A percentile compares a stretch with the other conserved stretches of the same genome.
phyloP scores from a whole-genome alignment of 1,140 invertebrate genomes.

The Lucilia sericata region DNA sequence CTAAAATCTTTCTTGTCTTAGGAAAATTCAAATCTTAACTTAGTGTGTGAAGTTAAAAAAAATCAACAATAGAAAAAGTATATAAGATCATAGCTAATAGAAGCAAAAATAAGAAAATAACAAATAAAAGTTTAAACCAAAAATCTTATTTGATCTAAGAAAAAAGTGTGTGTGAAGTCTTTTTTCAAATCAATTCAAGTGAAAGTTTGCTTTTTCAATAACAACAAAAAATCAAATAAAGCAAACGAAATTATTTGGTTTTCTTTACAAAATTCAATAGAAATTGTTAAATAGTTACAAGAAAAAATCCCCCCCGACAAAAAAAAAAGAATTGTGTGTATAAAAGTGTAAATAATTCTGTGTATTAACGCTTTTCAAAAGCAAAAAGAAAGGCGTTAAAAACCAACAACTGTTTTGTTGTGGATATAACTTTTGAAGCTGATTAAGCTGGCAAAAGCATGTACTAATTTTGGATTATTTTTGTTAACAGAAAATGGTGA shows the following conservation, averaged over 20 bases:
- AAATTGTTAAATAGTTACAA: background rate
- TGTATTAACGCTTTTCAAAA: background rate
- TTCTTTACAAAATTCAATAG: conserved; percentile 5
- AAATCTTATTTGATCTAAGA: background rate
- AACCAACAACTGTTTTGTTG: background rate
- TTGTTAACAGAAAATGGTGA: conserved; percentile 64
- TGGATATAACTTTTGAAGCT: conserved; percentile 29
- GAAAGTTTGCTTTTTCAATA: conserved; percentile 55
- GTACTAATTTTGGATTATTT: conserved; percentile 64
- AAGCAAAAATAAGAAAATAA: background rate
- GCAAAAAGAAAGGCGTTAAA: background rate
- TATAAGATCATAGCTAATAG: background rate
- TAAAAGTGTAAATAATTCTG: background rate
- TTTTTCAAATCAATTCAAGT: conserved; percentile 54
- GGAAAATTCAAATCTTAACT: conserved; percentile 30
- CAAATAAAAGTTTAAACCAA: background rate
- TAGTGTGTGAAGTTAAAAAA: conserved; percentile 21
- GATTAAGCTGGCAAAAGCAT: conserved; percentile 62
- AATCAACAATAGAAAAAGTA: background rate
- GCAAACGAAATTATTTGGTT: conserved; percentile 25
- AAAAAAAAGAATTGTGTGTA: conserved; percentile 15
- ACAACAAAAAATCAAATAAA: conserved; percentile 8
- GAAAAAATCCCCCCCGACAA: background rate
- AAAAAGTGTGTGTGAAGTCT: conserved; percentile 38
- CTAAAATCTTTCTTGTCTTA: background rate